Evolutionary conservation across 1,140 invertebrate genomes (phyloP).

Genomic region (Sweltsa coloradensis): DNA sequence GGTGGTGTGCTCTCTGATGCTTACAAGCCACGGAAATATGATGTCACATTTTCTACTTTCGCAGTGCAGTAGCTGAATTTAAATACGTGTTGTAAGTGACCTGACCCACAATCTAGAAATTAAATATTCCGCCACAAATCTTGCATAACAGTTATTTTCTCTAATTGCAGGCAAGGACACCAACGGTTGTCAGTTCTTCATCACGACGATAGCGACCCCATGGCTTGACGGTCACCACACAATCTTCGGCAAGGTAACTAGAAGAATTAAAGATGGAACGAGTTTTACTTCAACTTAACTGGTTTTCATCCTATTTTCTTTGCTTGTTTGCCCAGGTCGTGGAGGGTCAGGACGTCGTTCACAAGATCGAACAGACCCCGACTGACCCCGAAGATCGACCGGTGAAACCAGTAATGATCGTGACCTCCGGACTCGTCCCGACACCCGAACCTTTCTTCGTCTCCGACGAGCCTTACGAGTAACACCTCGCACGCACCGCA

Average conservation of each 20-base stretch:
- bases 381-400: constrained; percentile 65
- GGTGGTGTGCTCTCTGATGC: no score
- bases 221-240: constrained; percentile 91
- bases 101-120: no score
- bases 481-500: constrained; percentile 24
- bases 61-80: no score
- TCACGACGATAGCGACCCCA: constrained; percentile 74
- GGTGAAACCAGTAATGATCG: constrained; percentile 48
- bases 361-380: constrained; percentile 68
- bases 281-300: constrained; percentile 10
- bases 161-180: constrained; percentile 33
- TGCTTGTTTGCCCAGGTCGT: constrained; percentile 38
- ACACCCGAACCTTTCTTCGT: constrained; percentile 42
- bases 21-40: no score
- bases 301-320: background rate
- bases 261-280: background rate
- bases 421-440: constrained; percentile 26
- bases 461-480: constrained; percentile 58
- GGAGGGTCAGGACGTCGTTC: constrained; percentile 70
- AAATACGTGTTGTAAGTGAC: no score
- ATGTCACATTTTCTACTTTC: no score
- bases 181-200: constrained; percentile 92
- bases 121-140: no score
- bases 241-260: constrained; percentile 91
- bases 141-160: no score